Base-by-base conservation (phyloP, 2,113 vertebrate species). In the Lophius piscatorius region DNA sequence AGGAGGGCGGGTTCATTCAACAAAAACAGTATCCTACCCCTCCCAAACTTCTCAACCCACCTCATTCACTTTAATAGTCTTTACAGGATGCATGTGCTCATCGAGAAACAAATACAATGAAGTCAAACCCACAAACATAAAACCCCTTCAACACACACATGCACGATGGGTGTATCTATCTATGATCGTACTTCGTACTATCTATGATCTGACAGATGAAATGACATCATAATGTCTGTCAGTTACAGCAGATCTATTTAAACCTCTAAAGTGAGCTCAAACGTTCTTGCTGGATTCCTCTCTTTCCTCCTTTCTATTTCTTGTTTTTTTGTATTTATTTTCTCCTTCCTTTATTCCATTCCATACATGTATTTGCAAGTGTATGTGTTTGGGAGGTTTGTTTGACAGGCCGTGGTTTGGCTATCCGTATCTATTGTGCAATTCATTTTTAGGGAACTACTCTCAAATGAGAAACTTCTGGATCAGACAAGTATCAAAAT, bases 181-280 rank as follows among this genome's bases (percentile, higher is more conserved):
- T 16, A 18, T n/a, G 52, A 63, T 59, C 42, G n/a, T n/a, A n/a
- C n/a, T n/a, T n/a, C n/a, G n/a, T n/a, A n/a, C n/a, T n/a, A n/a
- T n/a, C n/a, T n/a, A n/a, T n/a, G n/a, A n/a, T n/a, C n/a, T 69
- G 73, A 70, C 77, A 65, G 70, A 64, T 44, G 48, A 70, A 77
- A 80, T 86, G 70, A 73, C 70, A 69, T 86, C 72, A 81, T 60
- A 12, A 1, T 26, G 18, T 21, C 26, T 41, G 66, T 69, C 49
- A 76, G 59, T 47, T 51, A 34, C 24, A 51, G 33, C 23, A 41
- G 33, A 74, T 54, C 57, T 64, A 68, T 58, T 78, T 62, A 54
- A 40, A 38, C 36, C 41, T 63, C 46, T 21, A 65, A 63, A 75
- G 26, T 60, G 23, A 17, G 33, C 59, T 55, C 13, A 63, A 9